Evolutionary conservation across 1,140 invertebrate genomes (phyloP), one percentile per base, ranked within the genome.

Genomic region (Drosophila ironensis): DNA sequence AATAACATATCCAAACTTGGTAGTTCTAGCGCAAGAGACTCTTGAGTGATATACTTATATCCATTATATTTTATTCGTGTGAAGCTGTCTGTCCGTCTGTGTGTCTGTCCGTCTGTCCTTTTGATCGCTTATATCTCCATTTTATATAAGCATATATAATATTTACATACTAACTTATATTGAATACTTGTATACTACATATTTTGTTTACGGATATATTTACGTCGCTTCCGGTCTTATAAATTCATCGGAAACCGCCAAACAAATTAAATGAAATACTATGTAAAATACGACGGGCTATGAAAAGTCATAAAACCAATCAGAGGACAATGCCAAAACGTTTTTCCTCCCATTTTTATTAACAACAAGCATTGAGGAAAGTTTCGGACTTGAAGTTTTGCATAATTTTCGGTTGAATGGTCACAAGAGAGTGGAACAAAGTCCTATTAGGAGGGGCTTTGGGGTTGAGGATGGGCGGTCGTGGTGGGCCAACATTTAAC

Each of bases 361-460:
- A 66, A 47, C 53, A 73, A 72, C 37, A 57, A 61, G 53, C 50
- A 30, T 28, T 41, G 54, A n/a, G 42, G 16, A 56, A 77, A 77
- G 60, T 72, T 68, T 74, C 33, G 33, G 42, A 69, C 72, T 73
- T 60, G 28, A 74, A 61, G 61, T 68, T 72, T 67, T 59, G 74
- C 67, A 77, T 78, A 77, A 77, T 78, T 77, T 72, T 33, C 74
- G 67, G 67, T 77, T 77, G 68, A 77, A 76, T 41, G 61, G 46
- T 56, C 50, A 40, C 45, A 63, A 59, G 52, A 56, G 33, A 57
- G 51, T 28, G 53, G 41, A 61, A 27, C 28, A 63, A 66, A 72
- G 35, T 16, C 37, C 59, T 33, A 33, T 33, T 33, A 33, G 2
- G 11, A 12, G 4, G 30, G 28, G 28, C 3, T 3, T 4, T 11